These are phyloP conservation scores for Sphinx pinastri DNA, from an alignment of 2,888 invertebrate species.

Conservation along the genomic window DNA sequence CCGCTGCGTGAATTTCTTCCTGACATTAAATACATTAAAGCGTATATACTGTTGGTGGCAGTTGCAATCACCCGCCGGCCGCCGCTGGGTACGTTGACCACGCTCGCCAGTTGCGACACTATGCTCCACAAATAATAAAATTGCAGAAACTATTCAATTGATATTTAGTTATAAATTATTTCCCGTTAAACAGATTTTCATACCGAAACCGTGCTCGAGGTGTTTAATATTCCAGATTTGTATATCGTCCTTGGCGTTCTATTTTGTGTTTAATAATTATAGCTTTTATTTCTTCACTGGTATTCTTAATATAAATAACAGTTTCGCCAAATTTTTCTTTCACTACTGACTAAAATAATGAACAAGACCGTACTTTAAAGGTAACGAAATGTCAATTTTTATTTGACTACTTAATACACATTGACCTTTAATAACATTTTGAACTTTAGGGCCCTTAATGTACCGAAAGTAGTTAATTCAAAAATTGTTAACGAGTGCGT, in stretches of 20 bases:
- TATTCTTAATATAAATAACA: background rate
- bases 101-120: constrained; percentile 25
- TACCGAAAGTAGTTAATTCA: background rate
- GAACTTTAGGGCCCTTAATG: background rate
- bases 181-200: constrained; percentile 3
- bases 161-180: constrained; percentile 10
- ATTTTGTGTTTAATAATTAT: background rate
- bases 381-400: background rate
- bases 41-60: constrained; percentile 19
- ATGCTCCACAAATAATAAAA: constrained; percentile 24
- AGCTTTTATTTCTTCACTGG: background rate
- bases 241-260: background rate
- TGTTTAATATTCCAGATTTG: background rate
- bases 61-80: constrained; percentile 22
- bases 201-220: background rate
- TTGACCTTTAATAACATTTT: background rate
- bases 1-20: constrained; percentile 51
- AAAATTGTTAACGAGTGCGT: background rate
- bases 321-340: background rate
- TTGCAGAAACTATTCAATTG: constrained; percentile 15
- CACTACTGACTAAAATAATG: background rate
- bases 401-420: background rate
- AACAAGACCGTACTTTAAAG: background rate
- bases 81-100: constrained; percentile 23
- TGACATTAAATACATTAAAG: constrained; percentile 40